phyloP scores from a whole-genome alignment of 2,888 invertebrate genomes.

The Dysmachus trigonus region DNA sequence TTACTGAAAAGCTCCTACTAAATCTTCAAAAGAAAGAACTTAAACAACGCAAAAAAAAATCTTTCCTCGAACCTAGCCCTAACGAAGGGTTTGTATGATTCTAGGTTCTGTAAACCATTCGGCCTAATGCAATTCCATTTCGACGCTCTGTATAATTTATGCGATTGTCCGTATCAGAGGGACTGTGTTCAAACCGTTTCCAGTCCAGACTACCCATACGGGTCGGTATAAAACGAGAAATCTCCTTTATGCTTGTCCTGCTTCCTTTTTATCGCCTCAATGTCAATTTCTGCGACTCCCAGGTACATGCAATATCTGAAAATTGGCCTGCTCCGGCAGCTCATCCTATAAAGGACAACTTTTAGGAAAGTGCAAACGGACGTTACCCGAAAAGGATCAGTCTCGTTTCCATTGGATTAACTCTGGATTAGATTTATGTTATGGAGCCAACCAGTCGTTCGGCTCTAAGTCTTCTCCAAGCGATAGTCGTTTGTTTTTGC shows the following conservation, averaged over 20 bases:
- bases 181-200: neutral
- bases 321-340: neutral
- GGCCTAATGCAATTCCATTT: neutral
- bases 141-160: neutral
- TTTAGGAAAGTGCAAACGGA: conserved; percentile 45
- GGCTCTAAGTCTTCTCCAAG: neutral
- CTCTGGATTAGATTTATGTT: conserved; percentile 18
- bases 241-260: neutral
- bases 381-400: conserved; percentile 45
- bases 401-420: conserved; percentile 37
- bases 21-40: neutral
- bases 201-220: neutral
- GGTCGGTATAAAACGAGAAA: neutral
- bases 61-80: neutral
- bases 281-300: neutral
- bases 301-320: conserved; percentile 9
- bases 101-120: neutral
- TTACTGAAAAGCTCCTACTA: too few species aligned
- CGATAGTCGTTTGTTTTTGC: neutral
- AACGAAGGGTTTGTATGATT: neutral
- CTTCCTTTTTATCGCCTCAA: neutral
- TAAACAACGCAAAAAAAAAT: neutral
- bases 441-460: conserved; percentile 22
- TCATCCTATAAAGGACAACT: neutral
- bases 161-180: neutral